Base-by-base conservation (phyloP, 2,888 invertebrate genomes). In the Petrophora chlorosata region DNA sequence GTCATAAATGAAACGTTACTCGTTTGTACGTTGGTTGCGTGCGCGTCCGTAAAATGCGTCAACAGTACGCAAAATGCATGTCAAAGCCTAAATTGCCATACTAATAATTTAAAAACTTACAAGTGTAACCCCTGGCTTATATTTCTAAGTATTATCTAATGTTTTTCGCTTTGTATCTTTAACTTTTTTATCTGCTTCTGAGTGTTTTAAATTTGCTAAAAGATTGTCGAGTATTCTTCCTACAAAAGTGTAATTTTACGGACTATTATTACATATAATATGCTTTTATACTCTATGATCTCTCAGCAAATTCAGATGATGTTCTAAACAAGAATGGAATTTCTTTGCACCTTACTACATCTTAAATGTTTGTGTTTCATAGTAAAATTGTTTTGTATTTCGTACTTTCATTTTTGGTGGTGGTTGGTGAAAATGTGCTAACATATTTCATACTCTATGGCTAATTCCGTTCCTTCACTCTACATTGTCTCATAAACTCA, bases 391-490 rank as follows among this genome's bases (percentile, higher is more conserved):
- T 62, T 53, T 50, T 60, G 56, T 63, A 48, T 63, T 56, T 59
- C 59, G 60, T 59, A 59, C 47, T 65, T 60, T 63, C 56, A 65
- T 75, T 76, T 78, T 74, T 82, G 88, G 88, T 90, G 90, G 84
- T 89, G 90, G 89, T 90, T 89, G 90, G 90, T 87, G 89, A 89
- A 90, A 90, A 90, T 90, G 90, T 90, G 90, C 88, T 90, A 90
- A 90, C 89, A 85, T 83, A 78, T 70, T 81, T 85, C 85, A 85
- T 83, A 85, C 79, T 89, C 89, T 90, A 90, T 89, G 89, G 89
- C 89, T 90, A 87, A 86, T 88, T 85, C 67, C 50, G 80, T 82
- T 78, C 79, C 80, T 65, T 84, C 79, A 79, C 72, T 71, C 70
- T 50, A 22, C 23, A 33, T 30, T 23, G 36, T 43, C 13, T 39